Conservation (phyloP, 1,140 invertebrate genomes). For the Nasonia longicornis region DNA sequence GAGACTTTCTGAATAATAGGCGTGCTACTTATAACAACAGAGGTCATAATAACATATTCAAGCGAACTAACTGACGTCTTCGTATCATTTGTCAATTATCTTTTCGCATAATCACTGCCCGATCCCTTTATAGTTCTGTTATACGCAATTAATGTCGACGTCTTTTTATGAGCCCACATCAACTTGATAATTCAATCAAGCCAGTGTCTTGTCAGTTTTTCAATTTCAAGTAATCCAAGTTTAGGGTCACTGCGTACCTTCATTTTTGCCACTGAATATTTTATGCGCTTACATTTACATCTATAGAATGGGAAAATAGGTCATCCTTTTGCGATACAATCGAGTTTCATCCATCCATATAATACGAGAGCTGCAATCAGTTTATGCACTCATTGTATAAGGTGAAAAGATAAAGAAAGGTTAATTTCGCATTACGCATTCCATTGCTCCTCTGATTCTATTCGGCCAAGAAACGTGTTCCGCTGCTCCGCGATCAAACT, state of each 20-base stretch:
- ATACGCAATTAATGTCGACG: too few species aligned
- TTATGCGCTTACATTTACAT: neutral
- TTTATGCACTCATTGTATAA: neutral
- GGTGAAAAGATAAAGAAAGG: neutral
- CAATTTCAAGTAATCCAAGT: neutral
- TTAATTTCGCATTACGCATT: slow-evolving; percentile 24
- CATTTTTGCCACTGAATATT: too few species aligned
- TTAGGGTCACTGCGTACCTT: too few species aligned
- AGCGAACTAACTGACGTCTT: too few species aligned
- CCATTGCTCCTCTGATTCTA: neutral
- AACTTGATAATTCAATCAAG: too few species aligned
- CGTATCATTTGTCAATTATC: too few species aligned
- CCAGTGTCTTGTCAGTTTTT: neutral
- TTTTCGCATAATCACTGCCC: too few species aligned
- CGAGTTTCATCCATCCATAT: neutral
- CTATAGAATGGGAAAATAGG: neutral
- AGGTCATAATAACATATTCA: too few species aligned
- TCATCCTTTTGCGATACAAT: neutral
- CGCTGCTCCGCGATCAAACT: slow-evolving; percentile 17
- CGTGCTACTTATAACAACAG: too few species aligned
- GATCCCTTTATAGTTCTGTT: too few species aligned
- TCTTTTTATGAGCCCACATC: too few species aligned
- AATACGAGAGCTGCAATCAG: neutral
- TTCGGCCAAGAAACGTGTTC: slow-evolving; percentile 10
- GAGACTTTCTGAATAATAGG: too few species aligned